A percentile compares a stretch with the other conserved stretches of the same genome.
Conservation (phyloP, 2,888 invertebrate species). For the Tanypteryx hageni region DNA sequence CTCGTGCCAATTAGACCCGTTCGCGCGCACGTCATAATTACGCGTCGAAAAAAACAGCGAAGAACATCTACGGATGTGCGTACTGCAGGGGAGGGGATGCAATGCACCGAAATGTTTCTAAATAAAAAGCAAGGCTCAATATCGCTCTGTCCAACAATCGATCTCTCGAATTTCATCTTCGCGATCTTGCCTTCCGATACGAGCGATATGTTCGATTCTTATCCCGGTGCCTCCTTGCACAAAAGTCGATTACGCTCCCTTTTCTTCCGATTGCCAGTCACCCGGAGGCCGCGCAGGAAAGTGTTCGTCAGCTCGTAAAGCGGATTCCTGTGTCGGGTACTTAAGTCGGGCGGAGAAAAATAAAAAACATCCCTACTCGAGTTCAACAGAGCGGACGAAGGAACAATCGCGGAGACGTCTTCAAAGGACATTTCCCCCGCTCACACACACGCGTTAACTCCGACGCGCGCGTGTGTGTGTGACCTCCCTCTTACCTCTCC, state of each 20-base stretch:
- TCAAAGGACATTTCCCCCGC: not conserved
- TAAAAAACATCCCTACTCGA: not conserved
- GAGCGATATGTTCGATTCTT: too few relatives aligned
- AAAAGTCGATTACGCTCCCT: too few relatives aligned
- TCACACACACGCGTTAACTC: not conserved
- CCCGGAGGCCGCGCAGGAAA: not conserved
- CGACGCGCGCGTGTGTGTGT: conserved; percentile 17
- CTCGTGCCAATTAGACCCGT: not conserved
- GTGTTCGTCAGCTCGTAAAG: not conserved
- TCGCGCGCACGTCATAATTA: not conserved
- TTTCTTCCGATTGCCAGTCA: not conserved
- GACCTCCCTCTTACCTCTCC: not conserved
- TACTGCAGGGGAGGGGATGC: too few relatives aligned
- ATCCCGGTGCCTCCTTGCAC: too few relatives aligned
- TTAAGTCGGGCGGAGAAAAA: not conserved
- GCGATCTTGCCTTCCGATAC: too few relatives aligned
- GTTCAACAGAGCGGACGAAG: conserved; percentile 48
- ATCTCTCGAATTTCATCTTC: too few relatives aligned
- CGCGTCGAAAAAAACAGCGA: too few relatives aligned
- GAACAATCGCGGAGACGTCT: not conserved
- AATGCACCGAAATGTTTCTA: too few relatives aligned
- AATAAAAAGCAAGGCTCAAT: too few relatives aligned
- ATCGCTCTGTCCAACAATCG: too few relatives aligned
- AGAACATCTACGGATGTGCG: too few relatives aligned
- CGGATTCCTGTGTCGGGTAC: not conserved